phyloP scores from a whole-genome alignment of 1,140 invertebrate genomes.

The Atta cephalotes region DNA sequence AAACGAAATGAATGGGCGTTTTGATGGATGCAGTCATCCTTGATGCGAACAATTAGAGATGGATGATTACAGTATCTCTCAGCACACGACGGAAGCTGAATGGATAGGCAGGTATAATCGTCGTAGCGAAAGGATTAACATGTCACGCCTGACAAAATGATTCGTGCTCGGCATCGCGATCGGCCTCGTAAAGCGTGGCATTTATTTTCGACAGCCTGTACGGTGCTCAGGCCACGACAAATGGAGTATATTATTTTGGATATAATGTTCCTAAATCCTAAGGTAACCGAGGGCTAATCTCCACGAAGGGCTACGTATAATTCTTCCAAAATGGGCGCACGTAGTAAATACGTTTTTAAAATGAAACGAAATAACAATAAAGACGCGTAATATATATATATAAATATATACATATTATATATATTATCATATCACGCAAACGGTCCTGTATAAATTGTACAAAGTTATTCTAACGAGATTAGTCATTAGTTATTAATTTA shows the following conservation, averaged over 20 bases:
- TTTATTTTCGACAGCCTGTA: constrained; percentile 69
- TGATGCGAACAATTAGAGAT: constrained; percentile 19
- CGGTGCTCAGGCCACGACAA: constrained; percentile 73
- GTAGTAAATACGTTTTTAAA: constrained; percentile 37
- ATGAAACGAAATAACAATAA: constrained; percentile 64
- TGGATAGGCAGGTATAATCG: constrained; percentile 2
- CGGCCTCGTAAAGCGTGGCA: constrained; percentile 52
- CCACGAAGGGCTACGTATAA: constrained; percentile 74
- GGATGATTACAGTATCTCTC: constrained; percentile 16
- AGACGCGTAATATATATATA: constrained; percentile 62
- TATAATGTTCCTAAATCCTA: constrained; percentile 84
- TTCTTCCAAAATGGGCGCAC: constrained; percentile 77
- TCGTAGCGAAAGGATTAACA: constrained; percentile 53
- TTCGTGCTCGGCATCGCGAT: constrained; percentile 1
- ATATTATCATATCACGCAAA: constrained; percentile 83
- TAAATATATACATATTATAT: constrained; percentile 37
- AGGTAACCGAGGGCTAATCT: constrained; percentile 70
- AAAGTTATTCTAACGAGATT: constrained; percentile 79
- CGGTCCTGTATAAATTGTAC: constrained; percentile 84
- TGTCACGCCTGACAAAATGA: constrained; percentile 21
- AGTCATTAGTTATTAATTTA: constrained; percentile 80
- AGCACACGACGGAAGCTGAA: neutral
- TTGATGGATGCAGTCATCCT: neutral
- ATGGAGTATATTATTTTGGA: constrained; percentile 81
- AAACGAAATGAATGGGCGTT: constrained; percentile 2